phyloP scores from a whole-genome alignment of 92 coral and sea anemone species.

The Siderastrea siderea region DNA sequence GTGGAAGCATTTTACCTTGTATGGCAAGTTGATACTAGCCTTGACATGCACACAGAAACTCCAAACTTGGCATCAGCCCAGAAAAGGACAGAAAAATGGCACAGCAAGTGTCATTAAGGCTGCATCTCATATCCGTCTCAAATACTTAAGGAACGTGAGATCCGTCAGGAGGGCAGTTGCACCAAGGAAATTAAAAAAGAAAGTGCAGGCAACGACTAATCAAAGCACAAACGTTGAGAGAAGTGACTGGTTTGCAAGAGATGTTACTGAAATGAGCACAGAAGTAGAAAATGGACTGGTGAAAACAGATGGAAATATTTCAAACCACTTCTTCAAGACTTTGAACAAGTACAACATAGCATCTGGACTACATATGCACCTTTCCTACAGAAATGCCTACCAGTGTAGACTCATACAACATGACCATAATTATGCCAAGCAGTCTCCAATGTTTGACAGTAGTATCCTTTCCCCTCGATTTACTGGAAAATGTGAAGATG shows the following conservation, averaged over 20 bases:
- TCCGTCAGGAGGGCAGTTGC: conserved; percentile 38
- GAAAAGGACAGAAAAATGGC: conserved; percentile 11
- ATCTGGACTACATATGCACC: conserved; percentile 30
- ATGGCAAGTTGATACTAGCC: conserved; percentile 30
- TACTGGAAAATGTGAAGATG: no score
- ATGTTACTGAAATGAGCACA: conserved; percentile 29
- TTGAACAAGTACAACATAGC: conserved; percentile 26
- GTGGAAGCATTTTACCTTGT: background rate
- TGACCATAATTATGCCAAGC: background rate
- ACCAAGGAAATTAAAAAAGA: conserved; percentile 45
- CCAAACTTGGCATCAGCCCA: conserved; percentile 36
- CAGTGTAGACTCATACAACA: conserved; percentile 6
- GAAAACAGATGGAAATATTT: conserved; percentile 13
- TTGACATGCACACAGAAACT: conserved; percentile 47
- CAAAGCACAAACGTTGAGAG: conserved; percentile 22
- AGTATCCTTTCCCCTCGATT: no score
- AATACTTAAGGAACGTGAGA: conserved; percentile 42
- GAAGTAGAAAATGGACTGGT: conserved; percentile 29
- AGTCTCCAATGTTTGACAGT: no score
- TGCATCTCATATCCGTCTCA: conserved; percentile 57
- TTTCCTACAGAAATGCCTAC: conserved; percentile 28
- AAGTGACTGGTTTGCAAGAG: conserved; percentile 50
- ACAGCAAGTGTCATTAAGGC: conserved; percentile 28
- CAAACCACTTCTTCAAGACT: conserved; percentile 42
- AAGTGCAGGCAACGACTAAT: conserved; percentile 13